Evolutionary conservation across 92 coral and sea anemone species (phyloP).

Genomic region (Heteractis magnifica): DNA sequence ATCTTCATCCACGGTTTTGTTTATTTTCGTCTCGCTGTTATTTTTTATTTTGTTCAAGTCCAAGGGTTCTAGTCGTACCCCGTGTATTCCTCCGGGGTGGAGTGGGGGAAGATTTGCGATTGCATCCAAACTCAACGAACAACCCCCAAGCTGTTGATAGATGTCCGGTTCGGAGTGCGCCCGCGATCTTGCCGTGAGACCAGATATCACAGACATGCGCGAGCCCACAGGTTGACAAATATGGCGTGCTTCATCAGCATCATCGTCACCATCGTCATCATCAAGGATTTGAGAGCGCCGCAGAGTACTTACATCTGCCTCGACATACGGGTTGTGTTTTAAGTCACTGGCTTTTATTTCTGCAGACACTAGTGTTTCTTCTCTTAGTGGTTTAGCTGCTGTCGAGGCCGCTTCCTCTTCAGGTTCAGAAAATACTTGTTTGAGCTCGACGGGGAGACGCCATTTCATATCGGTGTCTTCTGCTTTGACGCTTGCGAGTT

Average conservation of each 20-base stretch:
- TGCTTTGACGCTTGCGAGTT: slow-evolving; percentile 63
- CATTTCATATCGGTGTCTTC: slow-evolving; percentile 53
- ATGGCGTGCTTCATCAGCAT: background rate
- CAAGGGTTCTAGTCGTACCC: slow-evolving; percentile 42
- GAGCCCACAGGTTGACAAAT: background rate
- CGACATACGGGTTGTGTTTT: slow-evolving; percentile 75
- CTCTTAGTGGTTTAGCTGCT: background rate
- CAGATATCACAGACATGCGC: slow-evolving; percentile 20
- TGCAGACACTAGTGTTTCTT: slow-evolving; percentile 19
- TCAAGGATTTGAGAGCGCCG: slow-evolving; percentile 47
- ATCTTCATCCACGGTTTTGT: background rate
- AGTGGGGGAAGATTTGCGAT: background rate
- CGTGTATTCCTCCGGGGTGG: slow-evolving; percentile 11
- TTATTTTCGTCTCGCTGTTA: background rate
- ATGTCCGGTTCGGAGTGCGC: slow-evolving; percentile 38
- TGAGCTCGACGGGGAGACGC: slow-evolving; percentile 55
- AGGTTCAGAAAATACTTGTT: slow-evolving; percentile 46
- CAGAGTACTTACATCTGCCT: slow-evolving; percentile 40
- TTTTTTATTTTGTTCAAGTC: slow-evolving; percentile 13
- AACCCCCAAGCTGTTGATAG: background rate
- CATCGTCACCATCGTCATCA: slow-evolving; percentile 20
- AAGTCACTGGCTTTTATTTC: slow-evolving; percentile 39
- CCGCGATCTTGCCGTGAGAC: slow-evolving; percentile 18
- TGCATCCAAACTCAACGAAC: background rate
- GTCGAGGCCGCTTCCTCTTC: slow-evolving; percentile 44